Evolutionary conservation across 2,113 vertebrate species (phyloP).

Genomic region (Noturus placidus): DNA sequence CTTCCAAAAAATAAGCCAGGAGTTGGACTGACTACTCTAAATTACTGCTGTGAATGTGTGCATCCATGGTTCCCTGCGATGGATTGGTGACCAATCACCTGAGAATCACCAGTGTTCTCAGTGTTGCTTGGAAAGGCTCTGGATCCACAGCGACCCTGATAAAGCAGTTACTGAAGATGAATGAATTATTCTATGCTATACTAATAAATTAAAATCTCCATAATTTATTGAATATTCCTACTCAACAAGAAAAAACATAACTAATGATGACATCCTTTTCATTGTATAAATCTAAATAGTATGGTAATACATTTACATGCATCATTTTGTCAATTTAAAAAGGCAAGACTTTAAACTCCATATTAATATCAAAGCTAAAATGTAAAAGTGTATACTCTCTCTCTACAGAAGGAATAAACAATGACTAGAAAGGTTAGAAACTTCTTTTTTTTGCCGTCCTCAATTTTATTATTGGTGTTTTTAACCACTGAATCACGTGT

Average conservation of each 20-base stretch:
- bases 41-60: neutral
- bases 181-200: neutral
- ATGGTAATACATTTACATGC: neutral
- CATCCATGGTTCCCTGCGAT: neutral
- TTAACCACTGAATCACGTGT: conserved; percentile 8
- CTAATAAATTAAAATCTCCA: neutral
- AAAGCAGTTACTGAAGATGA: neutral
- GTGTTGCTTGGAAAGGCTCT: neutral
- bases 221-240: neutral
- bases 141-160: neutral
- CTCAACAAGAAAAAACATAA: neutral
- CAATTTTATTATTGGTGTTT: neutral
- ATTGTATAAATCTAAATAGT: neutral
- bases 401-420: neutral
- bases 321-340: neutral
- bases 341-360: neutral
- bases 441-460: neutral
- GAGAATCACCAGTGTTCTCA: neutral
- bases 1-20: neutral
- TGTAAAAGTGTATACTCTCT: neutral
- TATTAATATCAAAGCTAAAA: neutral
- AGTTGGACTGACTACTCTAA: neutral
- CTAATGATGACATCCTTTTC: neutral
- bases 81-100: neutral
- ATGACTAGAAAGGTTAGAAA: neutral